Evolutionary conservation across 2,113 vertebrate species (phyloP), one percentile per base, ranked within the genome.

Genomic region (Malurus elegans): DNA sequence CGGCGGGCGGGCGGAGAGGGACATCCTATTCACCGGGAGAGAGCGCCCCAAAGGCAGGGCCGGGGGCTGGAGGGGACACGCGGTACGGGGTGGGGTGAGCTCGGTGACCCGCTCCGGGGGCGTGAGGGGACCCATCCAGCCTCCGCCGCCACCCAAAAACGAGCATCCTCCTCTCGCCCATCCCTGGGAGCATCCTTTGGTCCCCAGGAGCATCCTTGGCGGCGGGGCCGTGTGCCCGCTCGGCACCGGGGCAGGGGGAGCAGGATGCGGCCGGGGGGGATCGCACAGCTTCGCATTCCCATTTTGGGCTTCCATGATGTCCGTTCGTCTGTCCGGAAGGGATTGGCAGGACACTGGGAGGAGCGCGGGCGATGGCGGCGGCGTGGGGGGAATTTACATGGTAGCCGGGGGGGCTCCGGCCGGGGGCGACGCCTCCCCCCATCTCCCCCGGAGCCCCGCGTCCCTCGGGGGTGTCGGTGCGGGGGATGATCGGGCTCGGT

Each of bases 381-480:
- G 90, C 10, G 16, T 47, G 58, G 28, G 85, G 70, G 56, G 61
- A 96, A 95, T 96, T 94, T 95, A 96, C 96, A 96, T 66, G 92
- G 91, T 64, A 86, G 14, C 38, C 50, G 38, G n/a, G 67, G 53
- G 48, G 42, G 29, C 54, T 94, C 82, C 25, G 12, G 62, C 18
- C 3, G 5, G 69, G 20, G 38, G n/a, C 3, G 13, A 47, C 5
- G 21, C 83, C 20, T 8, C 50, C 38, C 64, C 54, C n/a, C 38
- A 58, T 67, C 69, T 50, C 69, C 44, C 61, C 16, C 4, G 10
- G 79, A 51, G 79, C 23, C 36, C 56, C 58, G 2, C 2, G 28
- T 86, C 88, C 75, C 61, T 94, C 23, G 11, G 73, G 40, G 44
- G 11, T 1, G 9, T 65, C 23, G 8, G 31, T 65, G 75, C 8